phyloP scores from a whole-genome alignment of 2,888 invertebrate species.

The Lasioglossum calceatum region DNA sequence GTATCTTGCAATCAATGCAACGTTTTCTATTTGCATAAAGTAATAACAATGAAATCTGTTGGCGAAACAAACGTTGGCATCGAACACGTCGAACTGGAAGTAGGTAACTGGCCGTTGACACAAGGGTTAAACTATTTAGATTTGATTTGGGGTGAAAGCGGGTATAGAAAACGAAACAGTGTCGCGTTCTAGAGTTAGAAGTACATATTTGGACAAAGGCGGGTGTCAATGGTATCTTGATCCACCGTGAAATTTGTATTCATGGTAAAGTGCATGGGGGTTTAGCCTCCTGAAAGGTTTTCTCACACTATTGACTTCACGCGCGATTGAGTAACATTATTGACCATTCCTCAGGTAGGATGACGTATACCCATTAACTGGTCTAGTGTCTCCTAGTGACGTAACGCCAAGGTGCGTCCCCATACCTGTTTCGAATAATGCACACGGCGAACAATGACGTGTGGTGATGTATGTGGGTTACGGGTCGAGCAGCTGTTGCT shows the following conservation, averaged over 20 bases:
- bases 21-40: no score
- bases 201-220: neutral
- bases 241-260: constrained; percentile 6
- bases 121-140: neutral
- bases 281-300: constrained; percentile 9
- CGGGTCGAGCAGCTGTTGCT: constrained; percentile 83
- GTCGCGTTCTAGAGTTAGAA: neutral
- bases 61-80: neutral
- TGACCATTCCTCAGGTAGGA: constrained; percentile 64
- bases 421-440: constrained; percentile 81
- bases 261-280: neutral
- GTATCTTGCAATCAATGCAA: no score
- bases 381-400: constrained; percentile 70
- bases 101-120: neutral
- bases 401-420: constrained; percentile 74
- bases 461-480: constrained; percentile 84
- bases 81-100: neutral
- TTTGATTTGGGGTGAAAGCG: neutral
- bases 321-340: constrained; percentile 63
- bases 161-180: neutral
- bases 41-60: neutral
- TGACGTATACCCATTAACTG: constrained; percentile 74
- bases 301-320: constrained; percentile 43
- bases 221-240: neutral
- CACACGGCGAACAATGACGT: constrained; percentile 81